Percentiles rank a stretch among this genome's conserved stretches.
phyloP scores from a whole-genome alignment of 1,140 invertebrate genomes.

The Eueides isabella region DNA sequence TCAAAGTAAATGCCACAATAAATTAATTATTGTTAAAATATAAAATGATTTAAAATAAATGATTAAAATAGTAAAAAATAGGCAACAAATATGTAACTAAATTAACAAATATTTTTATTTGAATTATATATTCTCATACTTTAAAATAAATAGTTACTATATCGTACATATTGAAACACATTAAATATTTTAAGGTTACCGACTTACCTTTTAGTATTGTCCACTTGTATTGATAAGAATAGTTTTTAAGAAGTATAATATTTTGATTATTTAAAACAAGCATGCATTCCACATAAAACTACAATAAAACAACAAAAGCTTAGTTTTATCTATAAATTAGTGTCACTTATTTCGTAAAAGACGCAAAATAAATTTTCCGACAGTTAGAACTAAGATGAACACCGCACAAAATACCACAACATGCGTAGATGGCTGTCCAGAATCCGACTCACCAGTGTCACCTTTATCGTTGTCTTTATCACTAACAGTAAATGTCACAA shows the following conservation, averaged over 20 bases:
- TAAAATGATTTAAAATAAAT: no score
- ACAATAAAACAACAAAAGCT: conserved; percentile 29
- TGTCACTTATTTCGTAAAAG: conserved; percentile 58
- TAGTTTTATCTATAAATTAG: conserved; percentile 23
- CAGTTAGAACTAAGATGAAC: conserved; percentile 69
- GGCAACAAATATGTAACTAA: no score
- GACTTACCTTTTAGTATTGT: neutral
- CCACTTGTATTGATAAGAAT: neutral
- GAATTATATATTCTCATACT: no score
- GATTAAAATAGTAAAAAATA: no score
- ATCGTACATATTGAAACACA: neutral
- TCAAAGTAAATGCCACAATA: no score
- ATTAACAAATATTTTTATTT: no score
- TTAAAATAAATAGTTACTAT: no score
- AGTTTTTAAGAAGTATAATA: neutral
- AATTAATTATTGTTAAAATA: no score
- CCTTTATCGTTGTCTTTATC: conserved; percentile 80
- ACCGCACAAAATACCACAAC: conserved; percentile 78
- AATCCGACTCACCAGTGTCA: conserved; percentile 65
- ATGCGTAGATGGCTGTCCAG: conserved; percentile 68
- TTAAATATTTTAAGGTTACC: neutral
- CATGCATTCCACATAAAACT: conserved; percentile 20
- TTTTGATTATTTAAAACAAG: neutral
- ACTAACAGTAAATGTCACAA: conserved; percentile 85
- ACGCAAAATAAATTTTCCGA: conserved; percentile 70